Percentiles rank a stretch among this genome's conserved stretches.
Conservation (phyloP, 2,888 invertebrate species). For the Entomobrya proxima region DNA sequence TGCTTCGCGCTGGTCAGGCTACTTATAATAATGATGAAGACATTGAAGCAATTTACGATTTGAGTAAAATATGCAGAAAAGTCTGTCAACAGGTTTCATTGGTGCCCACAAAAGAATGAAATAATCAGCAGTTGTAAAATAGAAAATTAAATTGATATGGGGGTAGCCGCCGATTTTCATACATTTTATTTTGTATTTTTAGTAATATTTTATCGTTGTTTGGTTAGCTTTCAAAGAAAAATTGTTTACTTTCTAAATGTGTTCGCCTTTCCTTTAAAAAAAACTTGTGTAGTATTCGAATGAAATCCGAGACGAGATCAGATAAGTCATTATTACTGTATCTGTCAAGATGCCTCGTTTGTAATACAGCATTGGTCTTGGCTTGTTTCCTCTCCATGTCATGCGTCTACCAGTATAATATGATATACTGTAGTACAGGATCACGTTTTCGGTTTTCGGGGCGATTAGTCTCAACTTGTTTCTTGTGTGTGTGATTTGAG, state of each 20-base stretch:
- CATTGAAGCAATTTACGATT: slow-evolving; percentile 25
- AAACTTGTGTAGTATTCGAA: background rate
- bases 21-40: slow-evolving; percentile 24
- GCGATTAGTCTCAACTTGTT: slow-evolving; percentile 54
- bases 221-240: slow-evolving; percentile 11
- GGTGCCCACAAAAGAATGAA: background rate
- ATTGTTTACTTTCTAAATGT: slow-evolving; percentile 42
- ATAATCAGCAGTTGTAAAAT: background rate
- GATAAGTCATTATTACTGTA: slow-evolving; percentile 52
- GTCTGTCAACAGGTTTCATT: slow-evolving; percentile 61
- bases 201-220: slow-evolving; percentile 15
- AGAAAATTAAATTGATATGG: background rate
- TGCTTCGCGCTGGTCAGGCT: background rate
- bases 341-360: slow-evolving; percentile 39
- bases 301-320: slow-evolving; percentile 48
- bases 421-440: slow-evolving; percentile 16
- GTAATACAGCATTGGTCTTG: slow-evolving; percentile 34
- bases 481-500: slow-evolving; percentile 22
- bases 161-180: background rate
- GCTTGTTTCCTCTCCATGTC: slow-evolving; percentile 29
- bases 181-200: slow-evolving; percentile 4
- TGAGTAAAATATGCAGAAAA: slow-evolving; percentile 28
- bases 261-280: background rate
- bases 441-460: slow-evolving; percentile 61
- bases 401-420: too few relatives aligned